Base-by-base conservation (phyloP, 1,140 invertebrate species). In the Trigoniulus corallinus region DNA sequence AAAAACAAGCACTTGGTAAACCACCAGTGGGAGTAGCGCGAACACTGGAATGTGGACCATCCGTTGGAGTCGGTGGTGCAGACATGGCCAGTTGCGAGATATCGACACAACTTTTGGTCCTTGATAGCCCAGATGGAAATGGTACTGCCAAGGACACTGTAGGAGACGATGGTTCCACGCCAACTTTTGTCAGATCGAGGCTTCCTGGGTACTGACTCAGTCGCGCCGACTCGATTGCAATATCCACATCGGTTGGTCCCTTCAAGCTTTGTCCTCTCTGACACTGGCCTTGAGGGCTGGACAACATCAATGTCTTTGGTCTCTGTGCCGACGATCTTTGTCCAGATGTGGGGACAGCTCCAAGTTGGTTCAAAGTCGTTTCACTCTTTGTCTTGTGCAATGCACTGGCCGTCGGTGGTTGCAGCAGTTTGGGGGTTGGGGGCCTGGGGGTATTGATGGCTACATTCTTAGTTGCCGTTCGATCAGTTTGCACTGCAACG, bases 341-440 rank as follows among this genome's bases (percentile, higher is more conserved):
- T 7, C 26, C 27, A 12, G 23, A 2, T 3, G 10, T 13, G 27
- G 48, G 39, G 3, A n/a, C 13, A n/a, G n/a, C n/a, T 4, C 49
- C 49, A 4, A 50, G 18, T 10, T 10, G 4, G 21, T 51, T 45
- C n/a, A 51, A 18, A 3, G 7, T 27, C 3, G 42, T 46, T 23
- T 51, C 50, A 40, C 50, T 51, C 23, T 51, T 51, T 23, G 39
- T 46, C 23, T 45, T 51, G 42, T 44, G 18, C 18, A 44, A 4
- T 7, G 18, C 42, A 7, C 4, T 7, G 4, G 42, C 4, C 4
- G 42, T 24, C 18, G 18, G 18, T 4, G 42, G 42, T 10, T 7
- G 42, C 10, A 34, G 3, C 7, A 18, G 27, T 7, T 12, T 3
- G 22, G 20, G 12, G 23, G 7, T n/a, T 10, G 18, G 41, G 15